These are phyloP conservation scores for Solenodon paradoxus DNA, from an alignment of 2,113 vertebrate species.

Conservation along the genomic window DNA sequence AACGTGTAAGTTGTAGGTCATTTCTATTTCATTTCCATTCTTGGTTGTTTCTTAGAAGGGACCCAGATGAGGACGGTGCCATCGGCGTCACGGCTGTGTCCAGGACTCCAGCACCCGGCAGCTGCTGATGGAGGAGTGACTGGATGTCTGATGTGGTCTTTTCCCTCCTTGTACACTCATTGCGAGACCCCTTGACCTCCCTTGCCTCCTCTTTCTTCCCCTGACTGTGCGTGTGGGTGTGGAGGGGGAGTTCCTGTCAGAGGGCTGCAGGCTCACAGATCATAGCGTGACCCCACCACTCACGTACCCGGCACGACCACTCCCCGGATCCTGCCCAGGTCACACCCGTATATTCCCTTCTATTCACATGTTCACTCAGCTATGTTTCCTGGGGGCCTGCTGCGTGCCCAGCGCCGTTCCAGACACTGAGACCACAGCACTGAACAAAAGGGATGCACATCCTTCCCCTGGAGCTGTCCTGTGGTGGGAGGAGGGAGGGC, in stretches of 20 bases:
- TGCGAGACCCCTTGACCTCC: neutral
- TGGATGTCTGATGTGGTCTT: neutral
- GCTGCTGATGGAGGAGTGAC: no score
- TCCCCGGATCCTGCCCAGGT: neutral
- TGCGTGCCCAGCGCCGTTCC: neutral
- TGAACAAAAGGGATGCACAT: neutral
- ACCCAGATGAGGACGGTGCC: no score
- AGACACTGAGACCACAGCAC: neutral
- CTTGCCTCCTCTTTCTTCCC: neutral
- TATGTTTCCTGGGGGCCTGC: no score
- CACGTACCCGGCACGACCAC: neutral
- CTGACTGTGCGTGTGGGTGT: fast-evolving
- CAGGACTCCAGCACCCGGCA: neutral
- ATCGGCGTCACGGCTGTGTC: neutral
- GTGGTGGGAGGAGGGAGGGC: neutral
- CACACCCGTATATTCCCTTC: neutral
- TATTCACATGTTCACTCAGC: neutral
- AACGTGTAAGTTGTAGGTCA: neutral
- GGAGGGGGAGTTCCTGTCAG: neutral
- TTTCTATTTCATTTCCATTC: neutral
- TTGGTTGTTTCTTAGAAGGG: neutral
- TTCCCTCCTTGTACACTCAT: neutral
- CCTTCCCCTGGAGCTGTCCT: neutral
- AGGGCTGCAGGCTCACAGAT: neutral
- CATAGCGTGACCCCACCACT: no score